These are phyloP conservation scores for Drepana falcataria DNA, from an alignment of 2,888 invertebrate species.

Conservation along the genomic window DNA sequence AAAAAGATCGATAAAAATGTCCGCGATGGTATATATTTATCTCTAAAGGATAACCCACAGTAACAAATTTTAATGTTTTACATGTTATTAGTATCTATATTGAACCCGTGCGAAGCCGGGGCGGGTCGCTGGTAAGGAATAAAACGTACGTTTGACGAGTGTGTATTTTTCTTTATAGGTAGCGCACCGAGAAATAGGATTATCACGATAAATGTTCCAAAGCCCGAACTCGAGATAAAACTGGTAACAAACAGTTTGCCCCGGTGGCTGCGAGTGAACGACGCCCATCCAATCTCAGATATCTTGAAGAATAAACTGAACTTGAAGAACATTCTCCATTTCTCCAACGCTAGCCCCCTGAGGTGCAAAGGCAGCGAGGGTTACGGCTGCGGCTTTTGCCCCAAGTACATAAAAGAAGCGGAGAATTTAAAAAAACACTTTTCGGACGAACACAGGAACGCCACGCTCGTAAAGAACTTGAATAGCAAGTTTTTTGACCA, in stretches of 20 bases:
- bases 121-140: no score
- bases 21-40: no score
- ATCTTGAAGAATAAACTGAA: conserved; percentile 35
- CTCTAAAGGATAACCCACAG: no score
- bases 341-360: conserved; percentile 53
- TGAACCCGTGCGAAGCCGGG: no score
- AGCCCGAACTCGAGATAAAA: conserved; percentile 30
- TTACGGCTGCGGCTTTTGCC: conserved; percentile 42
- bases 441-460: conserved; percentile 38
- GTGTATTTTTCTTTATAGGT: conserved; percentile 37
- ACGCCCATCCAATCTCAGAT: conserved; percentile 9
- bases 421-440: conserved; percentile 41
- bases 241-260: conserved; percentile 21
- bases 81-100: no score
- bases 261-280: conserved; percentile 2
- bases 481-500: conserved; percentile 28
- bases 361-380: conserved; percentile 36
- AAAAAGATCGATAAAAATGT: no score
- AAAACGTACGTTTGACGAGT: no score
- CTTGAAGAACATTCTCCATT: conserved; percentile 33
- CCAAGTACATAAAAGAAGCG: conserved; percentile 33
- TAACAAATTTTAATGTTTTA: no score
- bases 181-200: conserved; percentile 23
- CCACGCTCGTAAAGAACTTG: conserved; percentile 31
- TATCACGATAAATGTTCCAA: conserved; percentile 25